phyloP scores from a whole-genome alignment of 2,797 vertebrate species.

The Eulemur mongoz region DNA sequence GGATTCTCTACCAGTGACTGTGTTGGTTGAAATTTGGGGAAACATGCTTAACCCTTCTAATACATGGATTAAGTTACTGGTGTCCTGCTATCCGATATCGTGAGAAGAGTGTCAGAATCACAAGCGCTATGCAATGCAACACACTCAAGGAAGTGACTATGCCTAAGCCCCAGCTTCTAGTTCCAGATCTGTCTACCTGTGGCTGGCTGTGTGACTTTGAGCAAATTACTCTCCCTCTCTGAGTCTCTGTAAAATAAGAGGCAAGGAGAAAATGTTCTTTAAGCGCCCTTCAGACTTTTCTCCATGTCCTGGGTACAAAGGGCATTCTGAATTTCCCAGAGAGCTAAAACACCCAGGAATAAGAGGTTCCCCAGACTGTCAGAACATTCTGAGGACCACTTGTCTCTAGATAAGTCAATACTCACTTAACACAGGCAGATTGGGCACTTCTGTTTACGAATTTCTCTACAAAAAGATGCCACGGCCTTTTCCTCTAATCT shows the following conservation, averaged over 20 bases:
- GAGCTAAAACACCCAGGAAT: background rate
- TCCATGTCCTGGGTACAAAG: background rate
- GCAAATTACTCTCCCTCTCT: background rate
- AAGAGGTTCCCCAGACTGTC: background rate
- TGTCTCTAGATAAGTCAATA: background rate
- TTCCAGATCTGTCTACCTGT: background rate
- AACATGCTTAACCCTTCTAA: background rate
- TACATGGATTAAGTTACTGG: background rate
- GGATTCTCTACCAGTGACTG: background rate
- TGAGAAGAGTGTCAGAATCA: background rate
- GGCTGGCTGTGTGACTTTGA: background rate
- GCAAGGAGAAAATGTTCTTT: background rate
- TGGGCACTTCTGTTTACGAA: background rate
- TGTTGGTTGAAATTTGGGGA: background rate
- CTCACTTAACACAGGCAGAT: background rate
- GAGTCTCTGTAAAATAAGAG: background rate
- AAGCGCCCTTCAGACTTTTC: background rate
- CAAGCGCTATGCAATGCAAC: background rate
- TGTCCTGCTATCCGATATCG: background rate
- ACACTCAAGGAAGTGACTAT: too few relatives aligned
- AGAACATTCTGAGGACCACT: background rate
- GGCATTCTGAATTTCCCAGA: background rate
- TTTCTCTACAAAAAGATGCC: background rate
- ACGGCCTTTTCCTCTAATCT: background rate
- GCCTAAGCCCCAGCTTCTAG: background rate